These are phyloP conservation scores for Mamestra configurata DNA, from an alignment of 1,140 invertebrate species.

Conservation along the genomic window DNA sequence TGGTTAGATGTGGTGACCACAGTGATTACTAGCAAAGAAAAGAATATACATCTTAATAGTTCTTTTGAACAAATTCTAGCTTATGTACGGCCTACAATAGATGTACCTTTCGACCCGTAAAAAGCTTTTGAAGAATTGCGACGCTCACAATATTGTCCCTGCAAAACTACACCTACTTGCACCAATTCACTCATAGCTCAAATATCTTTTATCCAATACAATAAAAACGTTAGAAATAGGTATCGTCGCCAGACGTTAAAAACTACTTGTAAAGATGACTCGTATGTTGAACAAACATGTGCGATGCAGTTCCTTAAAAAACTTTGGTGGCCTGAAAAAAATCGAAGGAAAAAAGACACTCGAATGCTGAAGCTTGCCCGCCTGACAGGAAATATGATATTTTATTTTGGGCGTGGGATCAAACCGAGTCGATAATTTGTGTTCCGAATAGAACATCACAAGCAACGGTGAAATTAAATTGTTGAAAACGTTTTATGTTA, in stretches of 20 bases:
- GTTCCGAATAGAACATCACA: conserved; percentile 80
- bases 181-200: conserved; percentile 24
- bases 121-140: conserved; percentile 4
- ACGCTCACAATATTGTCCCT: neutral
- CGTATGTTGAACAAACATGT: conserved; percentile 85
- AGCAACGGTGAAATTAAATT: conserved; percentile 78
- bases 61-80: neutral
- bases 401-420: conserved; percentile 87
- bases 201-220: neutral
- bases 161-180: neutral
- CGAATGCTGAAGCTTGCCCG: conserved; percentile 79
- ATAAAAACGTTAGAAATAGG: conserved; percentile 12
- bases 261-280: conserved; percentile 73
- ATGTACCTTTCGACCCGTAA: neutral
- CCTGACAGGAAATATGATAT: conserved; percentile 87
- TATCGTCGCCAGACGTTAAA: conserved; percentile 66
- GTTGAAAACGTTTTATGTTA: conserved; percentile 72
- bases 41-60: neutral
- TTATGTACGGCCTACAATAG: neutral
- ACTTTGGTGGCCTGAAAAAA: conserved; percentile 76
- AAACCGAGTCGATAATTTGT: conserved; percentile 86
- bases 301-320: conserved; percentile 84
- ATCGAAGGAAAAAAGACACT: conserved; percentile 79
- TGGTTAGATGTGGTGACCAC: too few relatives aligned
- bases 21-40: too few relatives aligned